These are phyloP conservation scores for Dryocosmus kuriphilus DNA, from an alignment of 2,888 invertebrate species.

Conservation along the genomic window DNA sequence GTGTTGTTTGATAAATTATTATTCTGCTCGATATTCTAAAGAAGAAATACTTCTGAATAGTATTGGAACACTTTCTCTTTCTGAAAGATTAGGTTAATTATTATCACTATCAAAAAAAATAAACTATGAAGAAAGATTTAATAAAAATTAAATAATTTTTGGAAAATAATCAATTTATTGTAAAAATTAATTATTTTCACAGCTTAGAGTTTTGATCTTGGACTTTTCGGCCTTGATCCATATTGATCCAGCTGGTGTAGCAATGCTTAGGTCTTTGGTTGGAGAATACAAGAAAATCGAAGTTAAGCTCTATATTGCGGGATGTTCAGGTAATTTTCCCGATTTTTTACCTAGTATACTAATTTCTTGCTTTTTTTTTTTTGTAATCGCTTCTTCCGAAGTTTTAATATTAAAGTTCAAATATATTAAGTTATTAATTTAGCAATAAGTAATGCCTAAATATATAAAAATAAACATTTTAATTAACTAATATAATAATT, in stretches of 20 bases:
- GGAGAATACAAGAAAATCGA: slow-evolving; percentile 80
- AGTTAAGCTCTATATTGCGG: slow-evolving; percentile 81
- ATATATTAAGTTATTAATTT: too few relatives aligned
- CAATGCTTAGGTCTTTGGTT: slow-evolving; percentile 80
- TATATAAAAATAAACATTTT: too few relatives aligned
- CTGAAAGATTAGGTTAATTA: too few relatives aligned
- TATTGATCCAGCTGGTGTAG: slow-evolving; percentile 85
- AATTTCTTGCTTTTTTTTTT: too few relatives aligned
- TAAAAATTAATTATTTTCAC: neutral
- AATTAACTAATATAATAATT: neutral
- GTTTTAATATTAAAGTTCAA: too few relatives aligned
- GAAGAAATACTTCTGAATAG: neutral
- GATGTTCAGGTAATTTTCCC: slow-evolving; percentile 82
- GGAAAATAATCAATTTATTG: neutral
- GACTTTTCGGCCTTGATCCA: slow-evolving; percentile 86
- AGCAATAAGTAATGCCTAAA: too few relatives aligned
- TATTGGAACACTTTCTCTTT: too few relatives aligned
- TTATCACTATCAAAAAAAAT: too few relatives aligned
- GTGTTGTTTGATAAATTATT: neutral
- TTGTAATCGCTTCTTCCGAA: too few relatives aligned
- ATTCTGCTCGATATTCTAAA: neutral
- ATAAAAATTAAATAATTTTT: too few relatives aligned
- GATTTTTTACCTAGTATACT: neutral
- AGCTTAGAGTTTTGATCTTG: slow-evolving; percentile 82
- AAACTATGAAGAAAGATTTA: too few relatives aligned